These are phyloP conservation scores for Periophthalmodon schlosseri DNA, from an alignment of 2,113 vertebrate species.

Conservation along the genomic window DNA sequence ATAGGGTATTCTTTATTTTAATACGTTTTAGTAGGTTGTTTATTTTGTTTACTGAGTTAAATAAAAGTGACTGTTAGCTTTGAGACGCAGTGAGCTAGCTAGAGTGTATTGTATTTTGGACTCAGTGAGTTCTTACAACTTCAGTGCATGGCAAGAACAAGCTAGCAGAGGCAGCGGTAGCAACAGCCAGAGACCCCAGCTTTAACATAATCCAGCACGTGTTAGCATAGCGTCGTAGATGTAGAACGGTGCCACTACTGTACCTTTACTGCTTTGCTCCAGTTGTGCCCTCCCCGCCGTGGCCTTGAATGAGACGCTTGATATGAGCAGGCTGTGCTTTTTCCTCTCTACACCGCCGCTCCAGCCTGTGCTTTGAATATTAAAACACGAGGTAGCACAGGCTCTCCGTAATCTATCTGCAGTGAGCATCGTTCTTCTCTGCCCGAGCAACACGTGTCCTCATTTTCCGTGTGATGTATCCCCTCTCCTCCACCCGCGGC, in stretches of 20 bases:
- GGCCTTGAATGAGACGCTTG: conserved; percentile 22
- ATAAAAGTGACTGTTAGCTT: too few relatives aligned
- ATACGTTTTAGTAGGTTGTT: too few relatives aligned
- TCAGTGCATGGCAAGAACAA: background rate
- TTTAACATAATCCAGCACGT: too few relatives aligned
- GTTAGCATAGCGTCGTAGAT: background rate
- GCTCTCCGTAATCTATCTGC: background rate
- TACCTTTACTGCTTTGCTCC: background rate
- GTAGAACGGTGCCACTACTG: background rate
- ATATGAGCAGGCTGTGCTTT: conserved; percentile 17
- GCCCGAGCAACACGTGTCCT: conserved; percentile 22
- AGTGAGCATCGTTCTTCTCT: conserved; percentile 5
- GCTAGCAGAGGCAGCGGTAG: too few relatives aligned
- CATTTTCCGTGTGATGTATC: conserved; percentile 21
- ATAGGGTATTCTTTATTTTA: too few relatives aligned
- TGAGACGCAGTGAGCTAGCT: too few relatives aligned
- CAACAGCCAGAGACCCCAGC: too few relatives aligned
- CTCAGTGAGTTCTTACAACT: background rate
- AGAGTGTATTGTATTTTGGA: too few relatives aligned
- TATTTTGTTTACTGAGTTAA: too few relatives aligned
- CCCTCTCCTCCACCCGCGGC: background rate
- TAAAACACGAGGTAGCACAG: background rate
- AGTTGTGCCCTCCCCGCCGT: conserved; percentile 14
- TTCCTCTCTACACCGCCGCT: conserved; percentile 16
- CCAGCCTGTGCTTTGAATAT: conserved; percentile 24